Evolutionary conservation across 2,113 vertebrate species (phyloP).

Genomic region (Rhinogobius similis): DNA sequence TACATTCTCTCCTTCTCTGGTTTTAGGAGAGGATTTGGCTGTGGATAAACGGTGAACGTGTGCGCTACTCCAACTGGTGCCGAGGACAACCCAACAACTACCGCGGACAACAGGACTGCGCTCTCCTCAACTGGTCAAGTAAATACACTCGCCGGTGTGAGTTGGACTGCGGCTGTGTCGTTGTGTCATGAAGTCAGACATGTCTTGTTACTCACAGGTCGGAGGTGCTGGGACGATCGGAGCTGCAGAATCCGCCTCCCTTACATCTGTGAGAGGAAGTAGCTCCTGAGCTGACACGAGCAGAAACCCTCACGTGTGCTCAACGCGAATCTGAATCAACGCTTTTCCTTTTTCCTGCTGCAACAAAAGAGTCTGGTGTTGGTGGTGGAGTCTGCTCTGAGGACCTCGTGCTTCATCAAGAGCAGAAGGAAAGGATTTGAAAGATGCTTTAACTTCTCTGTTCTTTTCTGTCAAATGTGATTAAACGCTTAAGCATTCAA

Average conservation of each 20-base stretch:
- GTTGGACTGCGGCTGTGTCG: too few relatives aligned
- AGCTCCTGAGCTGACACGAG: neutral
- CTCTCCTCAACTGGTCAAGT: neutral
- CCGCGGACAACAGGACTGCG: neutral
- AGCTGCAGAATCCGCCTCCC: fast-evolving
- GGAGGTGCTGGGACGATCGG: neutral
- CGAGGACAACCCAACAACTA: neutral
- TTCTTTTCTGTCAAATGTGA: constrained; percentile 2
- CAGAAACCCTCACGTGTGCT: neutral
- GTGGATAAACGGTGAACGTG: neutral
- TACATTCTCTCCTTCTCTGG: neutral
- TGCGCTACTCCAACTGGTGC: neutral
- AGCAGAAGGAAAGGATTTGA: neutral
- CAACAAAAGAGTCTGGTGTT: neutral
- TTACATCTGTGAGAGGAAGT: neutral
- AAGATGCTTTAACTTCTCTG: constrained; percentile 2
- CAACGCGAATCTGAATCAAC: neutral
- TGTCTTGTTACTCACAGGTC: neutral
- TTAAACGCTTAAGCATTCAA: constrained; percentile 7
- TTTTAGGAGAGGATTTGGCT: neutral
- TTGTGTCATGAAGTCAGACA: neutral
- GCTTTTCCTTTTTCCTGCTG: neutral
- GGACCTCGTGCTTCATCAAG: neutral
- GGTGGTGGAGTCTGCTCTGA: neutral
- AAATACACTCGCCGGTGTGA: neutral